Conservation (phyloP, 1,140 invertebrate species). For the Bombus haemorrhoidalis region DNA sequence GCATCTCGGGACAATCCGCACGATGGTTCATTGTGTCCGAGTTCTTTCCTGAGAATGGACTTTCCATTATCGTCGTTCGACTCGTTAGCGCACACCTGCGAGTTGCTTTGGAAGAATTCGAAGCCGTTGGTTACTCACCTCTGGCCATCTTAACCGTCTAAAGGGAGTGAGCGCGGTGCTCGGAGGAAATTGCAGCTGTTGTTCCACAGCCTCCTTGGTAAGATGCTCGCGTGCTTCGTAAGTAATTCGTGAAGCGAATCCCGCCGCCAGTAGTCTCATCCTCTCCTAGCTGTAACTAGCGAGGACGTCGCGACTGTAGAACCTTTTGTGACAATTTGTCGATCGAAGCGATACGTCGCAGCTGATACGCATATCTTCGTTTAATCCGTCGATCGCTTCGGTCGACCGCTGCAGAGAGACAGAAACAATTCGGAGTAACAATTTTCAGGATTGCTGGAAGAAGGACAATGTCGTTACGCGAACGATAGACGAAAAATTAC, state of each 20-base stretch:
- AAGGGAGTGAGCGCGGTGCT: neutral
- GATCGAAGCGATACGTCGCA: too few relatives aligned
- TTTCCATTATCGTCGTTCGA: constrained; percentile 66
- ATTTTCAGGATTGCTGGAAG: too few relatives aligned
- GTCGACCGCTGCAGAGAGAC: too few relatives aligned
- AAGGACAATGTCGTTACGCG: too few relatives aligned
- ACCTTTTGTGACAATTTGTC: neutral
- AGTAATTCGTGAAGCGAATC: constrained; percentile 76
- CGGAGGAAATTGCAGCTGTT: constrained; percentile 52
- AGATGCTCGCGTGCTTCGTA: constrained; percentile 70
- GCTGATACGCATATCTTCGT: too few relatives aligned
- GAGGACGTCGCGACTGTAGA: constrained; percentile 31
- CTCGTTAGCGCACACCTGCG: constrained; percentile 69
- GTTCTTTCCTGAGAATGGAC: constrained; percentile 10
- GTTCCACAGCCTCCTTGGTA: constrained; percentile 52
- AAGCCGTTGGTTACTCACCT: constrained; percentile 17
- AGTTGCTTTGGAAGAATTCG: constrained; percentile 50
- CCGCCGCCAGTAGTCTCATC: constrained; percentile 58
- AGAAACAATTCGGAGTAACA: too few relatives aligned
- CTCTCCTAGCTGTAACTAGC: constrained; percentile 38
- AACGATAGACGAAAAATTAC: too few relatives aligned
- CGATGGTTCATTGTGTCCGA: constrained; percentile 50
- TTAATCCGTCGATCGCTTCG: too few relatives aligned
- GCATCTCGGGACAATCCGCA: neutral
- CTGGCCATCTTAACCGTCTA: too few relatives aligned